phyloP scores from a whole-genome alignment of 1,140 invertebrate genomes.

The Brachionus calyciflorus region DNA sequence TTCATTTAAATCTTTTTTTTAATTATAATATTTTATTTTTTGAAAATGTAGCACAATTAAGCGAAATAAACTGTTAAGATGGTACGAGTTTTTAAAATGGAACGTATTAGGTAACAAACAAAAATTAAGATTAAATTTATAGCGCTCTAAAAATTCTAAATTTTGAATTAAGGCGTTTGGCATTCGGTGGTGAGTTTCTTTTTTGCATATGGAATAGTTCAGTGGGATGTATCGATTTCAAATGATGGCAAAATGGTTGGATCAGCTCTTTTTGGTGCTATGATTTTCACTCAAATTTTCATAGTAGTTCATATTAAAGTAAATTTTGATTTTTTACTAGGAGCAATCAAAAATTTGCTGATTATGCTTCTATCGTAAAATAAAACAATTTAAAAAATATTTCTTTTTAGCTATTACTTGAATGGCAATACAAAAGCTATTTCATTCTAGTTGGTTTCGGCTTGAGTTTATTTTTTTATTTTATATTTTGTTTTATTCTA shows the following conservation, averaged over 20 bases:
- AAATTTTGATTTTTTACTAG: background rate
- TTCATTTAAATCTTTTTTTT: too few species aligned
- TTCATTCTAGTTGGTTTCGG: constrained; percentile 4
- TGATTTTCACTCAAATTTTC: constrained; percentile 22
- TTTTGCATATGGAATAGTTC: background rate
- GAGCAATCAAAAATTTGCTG: too few species aligned
- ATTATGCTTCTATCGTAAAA: too few species aligned
- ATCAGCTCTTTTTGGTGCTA: background rate
- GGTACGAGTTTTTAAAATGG: constrained; percentile 32
- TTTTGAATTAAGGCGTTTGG: background rate
- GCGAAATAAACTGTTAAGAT: constrained; percentile 13
- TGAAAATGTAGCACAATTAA: background rate
- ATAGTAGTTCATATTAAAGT: constrained; percentile 40
- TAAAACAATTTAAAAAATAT: too few species aligned
- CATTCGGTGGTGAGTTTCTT: constrained; percentile 24
- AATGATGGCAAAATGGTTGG: constrained; percentile 31
- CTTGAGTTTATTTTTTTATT: constrained; percentile 17
- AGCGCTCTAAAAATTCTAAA: background rate
- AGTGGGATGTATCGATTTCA: background rate
- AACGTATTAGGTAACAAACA: background rate
- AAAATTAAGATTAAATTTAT: background rate
- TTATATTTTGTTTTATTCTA: constrained; percentile 5
- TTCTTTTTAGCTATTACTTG: constrained; percentile 30
- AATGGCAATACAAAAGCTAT: constrained; percentile 41
- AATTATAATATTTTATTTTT: too few species aligned